phyloP scores from a whole-genome alignment of 2,888 invertebrate species.

The Amphipyra tragopoginis region DNA sequence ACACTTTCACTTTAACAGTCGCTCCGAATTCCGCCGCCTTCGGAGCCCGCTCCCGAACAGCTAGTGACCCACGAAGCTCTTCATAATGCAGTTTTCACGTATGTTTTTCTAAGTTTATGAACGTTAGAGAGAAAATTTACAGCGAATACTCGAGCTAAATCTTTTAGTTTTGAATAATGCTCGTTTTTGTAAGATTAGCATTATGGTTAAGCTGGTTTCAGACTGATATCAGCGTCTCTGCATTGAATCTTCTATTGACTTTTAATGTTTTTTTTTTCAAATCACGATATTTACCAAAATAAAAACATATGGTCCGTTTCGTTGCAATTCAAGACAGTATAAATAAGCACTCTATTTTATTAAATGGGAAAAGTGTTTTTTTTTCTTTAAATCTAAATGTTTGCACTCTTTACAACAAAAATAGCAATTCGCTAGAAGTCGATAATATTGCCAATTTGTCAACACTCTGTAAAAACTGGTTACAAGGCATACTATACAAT shows the following conservation, averaged over 20 bases:
- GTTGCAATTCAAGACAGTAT: neutral
- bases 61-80: constrained; percentile 63
- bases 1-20: constrained; percentile 5
- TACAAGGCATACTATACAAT: too few relatives aligned
- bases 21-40: constrained; percentile 18
- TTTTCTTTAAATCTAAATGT: too few relatives aligned
- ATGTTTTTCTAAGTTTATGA: constrained; percentile 73
- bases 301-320: constrained; percentile 2
- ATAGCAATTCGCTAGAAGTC: too few relatives aligned
- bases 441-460: too few relatives aligned
- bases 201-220: constrained; percentile 54
- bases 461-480: too few relatives aligned
- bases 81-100: constrained; percentile 72
- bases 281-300: constrained; percentile 12
- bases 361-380: too few relatives aligned
- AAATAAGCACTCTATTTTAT: too few relatives aligned
- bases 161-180: constrained; percentile 63
- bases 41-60: constrained; percentile 38
- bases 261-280: constrained; percentile 31
- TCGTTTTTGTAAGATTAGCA: constrained; percentile 59
- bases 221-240: constrained; percentile 40
- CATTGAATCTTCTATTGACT: constrained; percentile 47
- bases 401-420: too few relatives aligned
- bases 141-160: constrained; percentile 62
- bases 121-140: constrained; percentile 68